Base-by-base conservation (phyloP, 2,888 invertebrate genomes). In the Cryptocephalus moraei region DNA sequence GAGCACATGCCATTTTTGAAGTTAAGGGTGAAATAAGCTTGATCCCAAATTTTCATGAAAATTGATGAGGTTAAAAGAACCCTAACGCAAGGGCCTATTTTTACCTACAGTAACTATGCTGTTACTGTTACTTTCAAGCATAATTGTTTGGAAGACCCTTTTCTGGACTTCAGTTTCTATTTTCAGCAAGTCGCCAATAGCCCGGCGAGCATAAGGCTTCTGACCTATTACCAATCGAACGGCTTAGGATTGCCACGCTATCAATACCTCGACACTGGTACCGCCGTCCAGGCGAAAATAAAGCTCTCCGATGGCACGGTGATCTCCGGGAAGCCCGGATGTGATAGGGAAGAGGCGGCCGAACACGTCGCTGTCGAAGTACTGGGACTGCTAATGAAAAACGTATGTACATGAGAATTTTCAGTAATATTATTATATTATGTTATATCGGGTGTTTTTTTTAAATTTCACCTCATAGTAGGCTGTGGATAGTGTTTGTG, bases 161-260 rank as follows among this genome's bases (percentile, higher is more conserved):
- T 22, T 22, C 6, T 6, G 2, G 22, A 22, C 6, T 6, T 6
- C 3, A 22, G 6, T 22, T 22, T 22, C 22, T 6, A 36, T 11
- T 52, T 53, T 44, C 46, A 59, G 60, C 43, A 59, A 50, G 56
- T 56, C 8, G 57, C 57, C 8, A 57, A 57, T 12, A 52, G 49
- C 9, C 55, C 58, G 11, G 59, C 61, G 6, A 63, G 62, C 32
- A 62, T 71, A 1, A 67, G 68, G 51, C 57, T 76, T 38, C 55
- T 75, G 33, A 68, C 66, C 22, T 67, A 71, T 53, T 75, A 66
- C 49, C 74, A 75, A 54, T 53, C 67, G 1, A 66, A 68, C 32
- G 65, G 68, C 13, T 56, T 67, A 8, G 73, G 73, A 34, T 65
- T 72, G 50, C 75, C 76, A 4, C 63, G 70, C 11, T 77, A 75